Evolutionary conservation across 2,113 vertebrate species (phyloP).

Genomic region (Erpornis zantholeuca): DNA sequence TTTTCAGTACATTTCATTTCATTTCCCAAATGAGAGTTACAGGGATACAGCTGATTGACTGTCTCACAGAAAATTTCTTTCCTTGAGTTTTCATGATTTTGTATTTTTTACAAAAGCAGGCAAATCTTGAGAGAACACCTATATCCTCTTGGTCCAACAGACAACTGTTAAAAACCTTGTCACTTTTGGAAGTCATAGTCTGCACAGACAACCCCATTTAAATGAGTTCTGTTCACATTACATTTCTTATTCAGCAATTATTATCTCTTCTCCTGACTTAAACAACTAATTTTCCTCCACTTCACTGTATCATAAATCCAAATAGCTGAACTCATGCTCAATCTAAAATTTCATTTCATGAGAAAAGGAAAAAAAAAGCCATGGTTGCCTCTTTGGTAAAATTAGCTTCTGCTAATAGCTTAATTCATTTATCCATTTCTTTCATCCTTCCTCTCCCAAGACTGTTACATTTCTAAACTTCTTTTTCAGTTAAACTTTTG

Average conservation of each 20-base stretch:
- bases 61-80: neutral
- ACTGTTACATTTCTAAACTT: neutral
- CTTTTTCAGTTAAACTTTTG: neutral
- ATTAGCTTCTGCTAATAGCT: constrained; percentile 35
- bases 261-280: neutral
- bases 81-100: neutral
- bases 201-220: neutral
- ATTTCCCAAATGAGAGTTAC: neutral
- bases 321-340: neutral
- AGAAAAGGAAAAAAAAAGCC: neutral
- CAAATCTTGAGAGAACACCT: neutral
- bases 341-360: neutral
- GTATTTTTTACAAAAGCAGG: neutral
- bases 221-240: neutral
- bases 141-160: neutral
- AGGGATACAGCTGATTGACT: neutral
- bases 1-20: neutral
- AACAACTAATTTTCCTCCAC: neutral
- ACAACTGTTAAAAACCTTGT: neutral
- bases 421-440: neutral
- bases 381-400: constrained; percentile 1
- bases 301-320: constrained; percentile 5
- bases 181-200: neutral
- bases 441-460: neutral
- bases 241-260: constrained; percentile 31